phyloP scores from a whole-genome alignment of 37 sponge, comb jelly and placozoan genomes.

The Hormiphora californensis region DNA sequence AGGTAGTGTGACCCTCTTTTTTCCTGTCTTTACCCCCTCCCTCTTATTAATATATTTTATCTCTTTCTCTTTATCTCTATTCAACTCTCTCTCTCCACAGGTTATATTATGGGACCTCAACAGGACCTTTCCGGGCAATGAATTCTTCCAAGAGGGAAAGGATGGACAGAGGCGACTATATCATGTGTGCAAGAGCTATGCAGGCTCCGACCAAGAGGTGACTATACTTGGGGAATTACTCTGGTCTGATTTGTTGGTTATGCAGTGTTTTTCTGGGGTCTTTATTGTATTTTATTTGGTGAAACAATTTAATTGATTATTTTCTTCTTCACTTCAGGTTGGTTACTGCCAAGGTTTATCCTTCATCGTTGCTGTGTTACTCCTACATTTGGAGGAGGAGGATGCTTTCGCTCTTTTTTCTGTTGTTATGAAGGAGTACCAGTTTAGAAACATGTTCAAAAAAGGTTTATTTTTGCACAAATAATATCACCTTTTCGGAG shows the following conservation, averaged over 20 bases:
- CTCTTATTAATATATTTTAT: no score
- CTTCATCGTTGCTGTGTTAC: slow-evolving; percentile 85
- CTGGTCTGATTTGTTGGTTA: no score
- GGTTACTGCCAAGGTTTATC: slow-evolving; percentile 98
- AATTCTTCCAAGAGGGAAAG: slow-evolving; percentile 68
- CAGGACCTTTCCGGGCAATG: slow-evolving; percentile 86
- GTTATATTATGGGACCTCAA: slow-evolving; percentile 90
- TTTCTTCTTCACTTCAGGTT: no score
- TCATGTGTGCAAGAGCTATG: slow-evolving; percentile 45
- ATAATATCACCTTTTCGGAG: neutral
- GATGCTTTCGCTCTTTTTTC: slow-evolving; percentile 85
- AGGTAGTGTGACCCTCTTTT: neutral
- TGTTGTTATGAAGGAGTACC: slow-evolving; percentile 87
- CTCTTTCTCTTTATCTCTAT: neutral
- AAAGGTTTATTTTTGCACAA: slow-evolving; percentile 56
- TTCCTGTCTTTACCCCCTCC: no score
- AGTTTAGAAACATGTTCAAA: slow-evolving; percentile 86
- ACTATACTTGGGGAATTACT: no score
- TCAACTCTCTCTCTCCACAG: neutral
- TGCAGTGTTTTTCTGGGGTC: neutral
- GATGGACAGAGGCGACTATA: slow-evolving; percentile 21
- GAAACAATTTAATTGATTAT: neutral
- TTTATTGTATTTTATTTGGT: neutral
- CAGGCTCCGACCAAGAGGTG: slow-evolving; percentile 9
- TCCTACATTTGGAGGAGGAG: slow-evolving; percentile 94